These are phyloP conservation scores for Troides oblongomaculatus DNA, from an alignment of 2,888 invertebrate genomes.

Conservation along the genomic window DNA sequence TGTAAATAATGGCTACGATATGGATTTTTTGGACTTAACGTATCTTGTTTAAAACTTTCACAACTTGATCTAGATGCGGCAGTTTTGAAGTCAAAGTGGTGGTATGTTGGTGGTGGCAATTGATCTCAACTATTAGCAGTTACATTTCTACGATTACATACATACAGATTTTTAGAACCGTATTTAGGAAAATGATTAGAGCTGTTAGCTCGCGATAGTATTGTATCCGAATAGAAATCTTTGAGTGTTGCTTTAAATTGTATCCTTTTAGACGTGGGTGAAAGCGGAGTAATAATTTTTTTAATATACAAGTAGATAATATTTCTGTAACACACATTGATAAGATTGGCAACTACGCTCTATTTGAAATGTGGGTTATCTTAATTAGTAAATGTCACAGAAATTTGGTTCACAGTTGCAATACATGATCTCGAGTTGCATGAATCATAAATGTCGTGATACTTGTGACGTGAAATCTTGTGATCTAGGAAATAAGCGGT, in stretches of 20 bases:
- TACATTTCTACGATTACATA: neutral
- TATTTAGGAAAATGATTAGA: no score
- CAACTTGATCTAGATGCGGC: neutral
- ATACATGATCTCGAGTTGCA: neutral
- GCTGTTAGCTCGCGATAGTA: no score
- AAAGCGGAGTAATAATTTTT: neutral
- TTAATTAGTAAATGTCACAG: conserved; percentile 15
- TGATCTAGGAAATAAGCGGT: conserved; percentile 20
- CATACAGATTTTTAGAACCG: neutral
- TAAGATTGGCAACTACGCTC: conserved; percentile 19
- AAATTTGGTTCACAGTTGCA: conserved; percentile 10
- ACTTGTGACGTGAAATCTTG: conserved; percentile 28
- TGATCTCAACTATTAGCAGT: neutral
- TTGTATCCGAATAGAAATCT: neutral
- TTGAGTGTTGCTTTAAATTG: neutral
- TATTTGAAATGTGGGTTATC: conserved; percentile 24
- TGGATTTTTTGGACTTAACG: neutral
- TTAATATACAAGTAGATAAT: conserved; percentile 3
- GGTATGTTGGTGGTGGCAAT: neutral
- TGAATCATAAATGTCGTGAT: conserved; percentile 23
- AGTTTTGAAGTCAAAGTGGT: neutral
- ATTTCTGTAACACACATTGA: conserved; percentile 6
- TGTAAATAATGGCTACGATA: neutral
- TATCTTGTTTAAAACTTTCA: neutral
- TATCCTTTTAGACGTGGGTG: neutral